phyloP scores from a whole-genome alignment of 2,113 vertebrate genomes.

The Gambusia affinis region DNA sequence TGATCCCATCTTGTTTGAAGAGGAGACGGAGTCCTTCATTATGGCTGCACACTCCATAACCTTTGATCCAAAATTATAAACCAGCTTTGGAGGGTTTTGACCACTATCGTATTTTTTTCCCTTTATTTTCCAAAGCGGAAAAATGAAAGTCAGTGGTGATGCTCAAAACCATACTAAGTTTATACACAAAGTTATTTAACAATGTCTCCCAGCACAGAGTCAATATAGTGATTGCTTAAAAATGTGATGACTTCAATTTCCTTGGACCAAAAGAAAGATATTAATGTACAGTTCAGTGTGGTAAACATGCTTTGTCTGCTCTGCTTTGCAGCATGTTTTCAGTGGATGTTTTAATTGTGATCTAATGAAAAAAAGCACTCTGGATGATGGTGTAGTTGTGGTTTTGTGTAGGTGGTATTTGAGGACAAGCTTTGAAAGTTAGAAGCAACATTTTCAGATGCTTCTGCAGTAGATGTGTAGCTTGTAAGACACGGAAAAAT shows the following conservation, averaged over 20 bases:
- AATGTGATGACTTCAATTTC: constrained; percentile 38
- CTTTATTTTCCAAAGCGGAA: constrained; percentile 45
- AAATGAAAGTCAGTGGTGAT: constrained; percentile 31
- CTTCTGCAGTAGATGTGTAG: constrained; percentile 55
- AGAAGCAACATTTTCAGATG: constrained; percentile 39
- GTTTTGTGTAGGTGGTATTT: constrained; percentile 32
- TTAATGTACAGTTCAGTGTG: constrained; percentile 24
- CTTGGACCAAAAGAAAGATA: constrained; percentile 48
- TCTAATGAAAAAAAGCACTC: constrained; percentile 38
- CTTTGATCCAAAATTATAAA: constrained; percentile 56
- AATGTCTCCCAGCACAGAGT: constrained; percentile 47
- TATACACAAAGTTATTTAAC: constrained; percentile 39
- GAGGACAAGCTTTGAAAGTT: constrained; percentile 31
- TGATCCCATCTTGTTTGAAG: constrained; percentile 69
- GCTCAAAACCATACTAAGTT: constrained; percentile 40
- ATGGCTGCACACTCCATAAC: constrained; percentile 40
- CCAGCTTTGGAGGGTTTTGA: constrained; percentile 36
- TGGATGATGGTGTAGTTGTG: constrained; percentile 24
- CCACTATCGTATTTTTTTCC: constrained; percentile 6
- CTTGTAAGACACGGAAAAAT: constrained; percentile 51
- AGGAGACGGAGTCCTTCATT: constrained; percentile 60
- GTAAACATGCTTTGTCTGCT: constrained; percentile 43
- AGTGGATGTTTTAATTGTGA: constrained; percentile 52
- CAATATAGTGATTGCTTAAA: constrained; percentile 32
- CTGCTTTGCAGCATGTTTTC: constrained; percentile 41